Evolutionary conservation across 2,888 invertebrate species (phyloP), one percentile per base, ranked within the genome.

Genomic region (Microplitis manilae): DNA sequence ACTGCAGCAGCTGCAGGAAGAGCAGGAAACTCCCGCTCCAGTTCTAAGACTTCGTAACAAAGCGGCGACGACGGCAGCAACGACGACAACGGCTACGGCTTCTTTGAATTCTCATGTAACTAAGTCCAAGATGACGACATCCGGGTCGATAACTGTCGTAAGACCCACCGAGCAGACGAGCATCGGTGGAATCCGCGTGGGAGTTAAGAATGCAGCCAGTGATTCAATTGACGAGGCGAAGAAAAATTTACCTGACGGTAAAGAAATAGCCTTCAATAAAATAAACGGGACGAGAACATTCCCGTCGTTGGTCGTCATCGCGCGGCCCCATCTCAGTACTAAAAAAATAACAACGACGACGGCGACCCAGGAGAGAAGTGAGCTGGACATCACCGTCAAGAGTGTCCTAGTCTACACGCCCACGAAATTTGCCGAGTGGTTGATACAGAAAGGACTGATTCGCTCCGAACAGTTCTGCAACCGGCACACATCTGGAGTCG

Each of bases 401-500:
- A 92, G 94, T 1, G 95, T 96, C 5, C 90, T 97, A 13, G 95
- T 96, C 93, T 93, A 94, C 86, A 94, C 94, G 0, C 94, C 96
- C 0, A 94, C 95, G 81, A 96, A 96, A 90, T 96, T 96, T 86
- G 96, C 96, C 0, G 97, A 97, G 90, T 97, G 96, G 96, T 92
- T 97, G 72, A 95, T 97, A 77, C 96, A 96, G 86, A 95, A 96
- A 87, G 96, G 96, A 0, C 88, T 96, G 1, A 93, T 97, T 1
- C 92, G 94, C 59, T 94, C 95, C 0, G 96, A 96, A 85, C 96
- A 96, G 87, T 93, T 92, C 88, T 96, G 97, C 85, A 91, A 92
- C 0, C 90, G 93, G 73, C 96, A 96, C 87, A 84, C 84, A 39
- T 87, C 84, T 30, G 80, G 81, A 5, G 86, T 85, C 64, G 40